phyloP scores from a whole-genome alignment of 1,140 invertebrate genomes.

The Ostrea edulis region DNA sequence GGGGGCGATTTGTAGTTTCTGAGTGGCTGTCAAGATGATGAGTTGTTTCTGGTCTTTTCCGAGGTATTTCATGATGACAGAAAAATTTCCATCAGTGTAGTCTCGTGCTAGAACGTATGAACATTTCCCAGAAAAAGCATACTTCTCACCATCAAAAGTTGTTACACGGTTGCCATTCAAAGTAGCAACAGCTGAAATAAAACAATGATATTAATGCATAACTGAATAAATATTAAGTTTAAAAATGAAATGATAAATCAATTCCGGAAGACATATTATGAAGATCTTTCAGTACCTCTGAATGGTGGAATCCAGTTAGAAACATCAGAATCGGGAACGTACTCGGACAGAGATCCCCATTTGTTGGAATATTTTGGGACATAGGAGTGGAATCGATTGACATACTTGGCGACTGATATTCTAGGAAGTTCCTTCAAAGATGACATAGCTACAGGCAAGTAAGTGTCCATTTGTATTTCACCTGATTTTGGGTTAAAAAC shows the following conservation, averaged over 20 bases:
- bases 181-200: slow-evolving; percentile 80
- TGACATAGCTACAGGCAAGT: slow-evolving; percentile 93
- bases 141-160: slow-evolving; percentile 90
- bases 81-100: slow-evolving; percentile 82
- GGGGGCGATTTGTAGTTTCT: slow-evolving; percentile 69
- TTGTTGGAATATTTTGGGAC: slow-evolving; percentile 25
- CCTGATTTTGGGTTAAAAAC: slow-evolving; percentile 90
- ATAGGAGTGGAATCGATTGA: background rate
- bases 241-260: background rate
- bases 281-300: slow-evolving; percentile 65
- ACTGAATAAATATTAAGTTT: background rate
- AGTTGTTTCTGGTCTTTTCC: slow-evolving; percentile 74
- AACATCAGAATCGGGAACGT: slow-evolving; percentile 56
- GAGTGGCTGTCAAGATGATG: slow-evolving; percentile 70
- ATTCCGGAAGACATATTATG: slow-evolving; percentile 40
- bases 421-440: slow-evolving; percentile 87
- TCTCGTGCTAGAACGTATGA: slow-evolving; percentile 91
- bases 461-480: slow-evolving; percentile 89
- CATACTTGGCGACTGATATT: slow-evolving; percentile 19
- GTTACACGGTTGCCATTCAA: slow-evolving; percentile 90
- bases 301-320: slow-evolving; percentile 68
- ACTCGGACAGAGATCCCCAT: slow-evolving; percentile 40
- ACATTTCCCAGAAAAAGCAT: slow-evolving; percentile 89
- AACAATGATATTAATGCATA: slow-evolving; percentile 81
- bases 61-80: slow-evolving; percentile 79